phyloP scores from a whole-genome alignment of 2,113 vertebrate species.

The Menidia beryllina region DNA sequence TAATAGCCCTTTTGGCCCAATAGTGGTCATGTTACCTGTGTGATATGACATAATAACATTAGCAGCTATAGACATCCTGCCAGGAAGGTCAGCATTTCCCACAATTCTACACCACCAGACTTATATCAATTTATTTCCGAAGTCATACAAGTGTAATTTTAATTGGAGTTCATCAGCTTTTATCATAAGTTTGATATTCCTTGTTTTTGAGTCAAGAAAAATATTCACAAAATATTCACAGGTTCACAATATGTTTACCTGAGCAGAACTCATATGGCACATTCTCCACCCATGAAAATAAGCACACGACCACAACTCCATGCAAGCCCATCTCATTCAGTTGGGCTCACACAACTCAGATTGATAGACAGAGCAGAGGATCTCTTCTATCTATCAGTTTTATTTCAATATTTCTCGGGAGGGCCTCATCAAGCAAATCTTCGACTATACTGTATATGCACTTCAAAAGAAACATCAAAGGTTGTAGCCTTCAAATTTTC shows the following conservation, averaged over 20 bases:
- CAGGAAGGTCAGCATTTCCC: neutral
- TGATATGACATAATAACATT: neutral
- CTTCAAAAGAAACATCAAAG: slow-evolving; percentile 53
- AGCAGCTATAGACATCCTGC: neutral
- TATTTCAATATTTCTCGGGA: slow-evolving; percentile 20
- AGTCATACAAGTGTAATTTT: too few species aligned
- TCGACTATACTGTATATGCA: slow-evolving; percentile 3
- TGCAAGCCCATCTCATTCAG: slow-evolving; percentile 18
- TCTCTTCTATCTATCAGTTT: slow-evolving; percentile 40
- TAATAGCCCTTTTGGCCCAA: neutral
- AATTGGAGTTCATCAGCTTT: too few species aligned
- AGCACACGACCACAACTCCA: neutral
- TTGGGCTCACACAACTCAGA: slow-evolving; percentile 7
- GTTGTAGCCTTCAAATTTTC: slow-evolving; percentile 28
- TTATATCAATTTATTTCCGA: too few species aligned
- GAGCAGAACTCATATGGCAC: neutral
- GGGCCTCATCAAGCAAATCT: slow-evolving; percentile 17
- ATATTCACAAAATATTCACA: too few species aligned
- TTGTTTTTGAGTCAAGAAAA: too few species aligned
- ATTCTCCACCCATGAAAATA: slow-evolving; percentile 7
- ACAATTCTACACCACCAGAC: too few species aligned
- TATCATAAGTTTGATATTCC: too few species aligned
- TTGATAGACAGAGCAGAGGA: slow-evolving; percentile 14
- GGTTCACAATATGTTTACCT: too few species aligned
- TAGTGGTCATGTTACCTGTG: neutral